Percentiles rank a stretch among this genome's conserved stretches.
phyloP scores from a whole-genome alignment of 2,888 invertebrate species.

The Meta bourneti region DNA sequence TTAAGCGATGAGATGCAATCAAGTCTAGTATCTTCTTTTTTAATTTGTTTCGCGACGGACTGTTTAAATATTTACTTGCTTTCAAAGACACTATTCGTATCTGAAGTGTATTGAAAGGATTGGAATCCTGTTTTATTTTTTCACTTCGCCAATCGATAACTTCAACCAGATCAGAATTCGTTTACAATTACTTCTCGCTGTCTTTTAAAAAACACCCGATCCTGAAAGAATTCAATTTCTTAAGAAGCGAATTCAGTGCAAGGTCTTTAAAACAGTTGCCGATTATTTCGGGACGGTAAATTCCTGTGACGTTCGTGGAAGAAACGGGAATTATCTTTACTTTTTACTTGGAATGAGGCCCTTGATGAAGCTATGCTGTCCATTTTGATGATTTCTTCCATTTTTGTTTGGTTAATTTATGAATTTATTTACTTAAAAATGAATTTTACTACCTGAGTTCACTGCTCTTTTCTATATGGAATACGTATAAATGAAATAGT shows the following conservation, averaged over 20 bases:
- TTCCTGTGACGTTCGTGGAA: not conserved
- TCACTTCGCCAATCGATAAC: conserved; percentile 22
- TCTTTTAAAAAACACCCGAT: not conserved
- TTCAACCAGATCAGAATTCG: conserved; percentile 2
- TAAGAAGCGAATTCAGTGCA: not conserved
- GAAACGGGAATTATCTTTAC: not conserved
- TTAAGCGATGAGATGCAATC: conserved; percentile 42
- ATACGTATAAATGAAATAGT: no score
- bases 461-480: no score
- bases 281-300: not conserved
- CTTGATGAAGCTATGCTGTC: no score
- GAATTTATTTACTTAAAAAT: no score
- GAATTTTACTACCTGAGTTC: no score
- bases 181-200: conserved; percentile 31
- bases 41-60: conserved; percentile 11
- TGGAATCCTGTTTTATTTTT: not conserved
- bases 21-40: conserved; percentile 18
- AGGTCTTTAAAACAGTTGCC: not conserved
- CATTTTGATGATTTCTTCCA: no score
- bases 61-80: conserved; percentile 56
- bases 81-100: conserved; percentile 29
- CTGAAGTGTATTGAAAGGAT: conserved; percentile 25
- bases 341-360: no score
- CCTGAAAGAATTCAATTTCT: not conserved
- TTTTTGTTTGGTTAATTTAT: no score